Base-by-base conservation (phyloP, 2,888 invertebrate genomes). In the Protonemura montana region DNA sequence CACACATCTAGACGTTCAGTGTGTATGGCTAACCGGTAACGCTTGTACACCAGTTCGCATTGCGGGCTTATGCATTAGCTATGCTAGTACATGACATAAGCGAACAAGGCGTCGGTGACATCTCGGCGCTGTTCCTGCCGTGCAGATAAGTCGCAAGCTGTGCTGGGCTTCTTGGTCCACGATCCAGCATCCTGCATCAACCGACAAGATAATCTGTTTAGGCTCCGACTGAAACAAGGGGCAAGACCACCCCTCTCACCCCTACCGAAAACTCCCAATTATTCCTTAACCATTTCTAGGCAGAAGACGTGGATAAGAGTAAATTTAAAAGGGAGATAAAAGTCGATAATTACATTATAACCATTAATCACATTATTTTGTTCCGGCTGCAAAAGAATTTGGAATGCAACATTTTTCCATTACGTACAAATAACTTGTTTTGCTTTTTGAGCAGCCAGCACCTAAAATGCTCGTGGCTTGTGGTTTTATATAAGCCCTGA, bases 131-230 rank as follows among this genome's bases (percentile, higher is more conserved):
- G 59, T 59, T 59, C 59, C 1, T 21, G 13, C 16, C 21, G 16
- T 59, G 13, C 59, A 59, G 59, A 59, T 59, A 59, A 59, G 59
- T 59, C 59, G 59, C 59, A 59, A 59, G 59, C 59, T 59, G 59
- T 59, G 59, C 59, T 59, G 21, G 59, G 59, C 59, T 59, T 59
- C 16, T 59, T 10, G 35, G 35, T 35, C 35, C 35, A 35, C 35
- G 35, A 35, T 35, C 59, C 59, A 59, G 59, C 16, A 59, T 59
- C 59, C 59, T 21, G 59, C 59, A 59, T 59, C 59, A 21, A 59
- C 59, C 59, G 59, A 59, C 59, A 59, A 59, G 59, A 59, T 59
- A 59, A 59, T 59, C 59, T 59, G 59, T 59, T 59, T 59, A 59
- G 59, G 59, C 59, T 59, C 59, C 59, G 59, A 21, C 59, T 59